phyloP scores from a whole-genome alignment of 2,888 invertebrate species.

The Isoperla grammatica region DNA sequence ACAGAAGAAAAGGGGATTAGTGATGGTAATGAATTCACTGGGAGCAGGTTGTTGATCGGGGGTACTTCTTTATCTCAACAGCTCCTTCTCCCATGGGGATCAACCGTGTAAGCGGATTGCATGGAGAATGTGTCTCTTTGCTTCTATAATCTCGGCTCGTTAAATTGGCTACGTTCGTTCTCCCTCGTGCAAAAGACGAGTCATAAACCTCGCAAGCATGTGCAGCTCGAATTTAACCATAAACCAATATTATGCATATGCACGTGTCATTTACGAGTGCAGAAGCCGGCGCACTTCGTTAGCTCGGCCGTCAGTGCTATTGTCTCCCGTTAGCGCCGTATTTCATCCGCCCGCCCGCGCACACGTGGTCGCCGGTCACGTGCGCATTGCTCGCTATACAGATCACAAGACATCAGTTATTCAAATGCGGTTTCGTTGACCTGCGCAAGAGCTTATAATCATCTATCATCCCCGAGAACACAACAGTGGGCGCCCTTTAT shows the following conservation, averaged over 20 bases:
- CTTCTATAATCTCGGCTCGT: too few relatives aligned
- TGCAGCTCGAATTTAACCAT: too few relatives aligned
- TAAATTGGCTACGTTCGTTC: too few relatives aligned
- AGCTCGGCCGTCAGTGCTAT: too few relatives aligned
- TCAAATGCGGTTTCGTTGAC: constrained; percentile 16
- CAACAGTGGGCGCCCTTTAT: constrained; percentile 6
- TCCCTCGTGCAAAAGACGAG: too few relatives aligned
- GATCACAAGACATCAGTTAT: constrained; percentile 10
- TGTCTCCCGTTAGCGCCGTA: background rate
- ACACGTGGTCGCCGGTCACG: constrained; percentile 3
- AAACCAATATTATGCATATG: too few relatives aligned
- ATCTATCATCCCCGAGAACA: constrained; percentile 6
- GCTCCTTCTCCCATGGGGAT: constrained; percentile 34
- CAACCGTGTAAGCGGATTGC: background rate
- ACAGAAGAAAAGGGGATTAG: background rate
- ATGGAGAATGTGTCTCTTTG: too few relatives aligned
- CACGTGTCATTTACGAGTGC: too few relatives aligned
- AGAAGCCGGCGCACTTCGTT: too few relatives aligned
- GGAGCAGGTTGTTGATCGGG: background rate
- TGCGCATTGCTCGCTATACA: background rate
- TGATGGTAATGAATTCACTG: background rate
- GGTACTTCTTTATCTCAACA: constrained; percentile 38
- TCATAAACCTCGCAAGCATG: too few relatives aligned
- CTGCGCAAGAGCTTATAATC: constrained; percentile 3
- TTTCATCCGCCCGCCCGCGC: constrained; percentile 7